Percentiles rank a stretch among this genome's conserved stretches.
These are phyloP conservation scores for Corythornis vintsioides DNA, from an alignment of 2,113 vertebrate species.

Conservation along the genomic window DNA sequence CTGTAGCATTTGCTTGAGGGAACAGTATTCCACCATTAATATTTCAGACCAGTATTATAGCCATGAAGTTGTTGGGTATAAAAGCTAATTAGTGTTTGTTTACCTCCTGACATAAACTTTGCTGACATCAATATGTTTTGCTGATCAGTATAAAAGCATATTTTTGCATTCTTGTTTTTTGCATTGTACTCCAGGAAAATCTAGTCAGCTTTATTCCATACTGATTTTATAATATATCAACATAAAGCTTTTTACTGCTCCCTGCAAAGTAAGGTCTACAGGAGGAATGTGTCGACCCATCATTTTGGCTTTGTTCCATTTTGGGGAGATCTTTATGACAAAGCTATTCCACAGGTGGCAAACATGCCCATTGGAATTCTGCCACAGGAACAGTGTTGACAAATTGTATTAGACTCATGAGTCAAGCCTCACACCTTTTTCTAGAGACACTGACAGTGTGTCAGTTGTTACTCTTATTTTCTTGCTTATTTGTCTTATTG, in stretches of 20 bases:
- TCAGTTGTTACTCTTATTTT: background rate
- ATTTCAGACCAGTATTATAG: background rate
- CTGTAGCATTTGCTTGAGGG: background rate
- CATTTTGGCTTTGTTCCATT: background rate
- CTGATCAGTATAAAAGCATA: background rate
- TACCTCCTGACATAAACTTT: background rate
- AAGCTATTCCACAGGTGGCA: background rate
- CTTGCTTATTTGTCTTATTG: background rate
- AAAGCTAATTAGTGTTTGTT: background rate
- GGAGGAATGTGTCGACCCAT: background rate
- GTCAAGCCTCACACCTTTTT: background rate
- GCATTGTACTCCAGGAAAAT: background rate
- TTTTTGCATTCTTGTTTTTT: background rate
- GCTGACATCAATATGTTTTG: background rate
- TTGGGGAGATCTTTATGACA: background rate
- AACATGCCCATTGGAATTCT: slow-evolving; percentile 9
- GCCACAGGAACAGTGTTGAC: background rate
- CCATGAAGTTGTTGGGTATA: background rate
- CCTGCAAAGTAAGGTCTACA: background rate
- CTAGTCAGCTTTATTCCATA: background rate
- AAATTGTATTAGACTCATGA: slow-evolving; percentile 18
- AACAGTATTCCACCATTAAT: background rate
- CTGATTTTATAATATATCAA: too few relatives aligned
- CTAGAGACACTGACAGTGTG: background rate
- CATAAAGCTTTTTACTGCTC: too few relatives aligned